These are phyloP conservation scores for Lipotes vexillifer DNA, from an alignment of 2,113 vertebrate species.

Conservation along the genomic window DNA sequence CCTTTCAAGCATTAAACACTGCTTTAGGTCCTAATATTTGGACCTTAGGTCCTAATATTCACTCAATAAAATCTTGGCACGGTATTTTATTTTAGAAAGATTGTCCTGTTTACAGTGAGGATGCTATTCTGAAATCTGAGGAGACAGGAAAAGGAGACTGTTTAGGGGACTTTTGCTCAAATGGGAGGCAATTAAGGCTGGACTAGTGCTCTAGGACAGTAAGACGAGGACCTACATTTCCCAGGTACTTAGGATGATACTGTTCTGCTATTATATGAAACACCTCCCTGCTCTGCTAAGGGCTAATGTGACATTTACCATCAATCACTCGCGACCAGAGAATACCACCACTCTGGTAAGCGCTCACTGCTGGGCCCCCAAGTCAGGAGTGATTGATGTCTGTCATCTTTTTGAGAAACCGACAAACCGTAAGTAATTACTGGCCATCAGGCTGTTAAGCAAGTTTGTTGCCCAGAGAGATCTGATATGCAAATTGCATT, in stretches of 20 bases:
- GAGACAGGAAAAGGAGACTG: not conserved
- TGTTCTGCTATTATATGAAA: not conserved
- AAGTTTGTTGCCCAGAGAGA: not conserved
- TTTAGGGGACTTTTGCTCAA: not conserved
- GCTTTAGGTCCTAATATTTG: not conserved
- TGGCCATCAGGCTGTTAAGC: not conserved
- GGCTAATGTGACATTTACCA: not conserved
- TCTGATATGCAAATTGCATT: not conserved
- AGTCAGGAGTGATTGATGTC: not conserved
- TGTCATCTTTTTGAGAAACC: slow-evolving; percentile 1
- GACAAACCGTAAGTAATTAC: not conserved
- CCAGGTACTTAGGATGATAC: not conserved
- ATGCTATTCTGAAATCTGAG: not conserved
- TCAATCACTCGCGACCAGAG: not conserved
- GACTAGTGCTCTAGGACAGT: not conserved
- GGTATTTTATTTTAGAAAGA: not conserved
- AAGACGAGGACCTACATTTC: not conserved
- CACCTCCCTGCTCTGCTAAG: not conserved
- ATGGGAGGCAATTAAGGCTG: not conserved
- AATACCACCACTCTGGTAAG: not conserved
- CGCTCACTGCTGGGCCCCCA: not conserved
- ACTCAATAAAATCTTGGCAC: not conserved
- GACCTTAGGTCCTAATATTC: not conserved
- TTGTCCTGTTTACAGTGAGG: not conserved
- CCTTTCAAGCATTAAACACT: not conserved